A percentile compares a stretch with the other conserved stretches of the same genome.
Evolutionary conservation across 2,113 vertebrate genomes (phyloP).

Genomic region (Siniperca knerii): DNA sequence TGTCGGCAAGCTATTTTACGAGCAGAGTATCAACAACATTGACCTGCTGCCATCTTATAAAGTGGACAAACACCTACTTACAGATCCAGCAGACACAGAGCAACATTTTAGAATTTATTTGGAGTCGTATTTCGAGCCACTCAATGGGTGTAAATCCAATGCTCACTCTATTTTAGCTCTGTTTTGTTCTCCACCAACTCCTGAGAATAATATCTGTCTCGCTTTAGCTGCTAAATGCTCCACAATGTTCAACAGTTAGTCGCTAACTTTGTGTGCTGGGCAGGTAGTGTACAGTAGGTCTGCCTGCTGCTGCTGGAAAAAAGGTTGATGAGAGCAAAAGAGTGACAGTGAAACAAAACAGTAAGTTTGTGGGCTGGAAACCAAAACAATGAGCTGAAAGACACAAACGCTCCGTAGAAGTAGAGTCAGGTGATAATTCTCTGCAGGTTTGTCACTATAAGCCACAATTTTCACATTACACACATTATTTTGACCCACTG

Average conservation of each 20-base stretch:
- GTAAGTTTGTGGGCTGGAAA: not conserved
- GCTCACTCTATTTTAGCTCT: not conserved
- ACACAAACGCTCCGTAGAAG: not conserved
- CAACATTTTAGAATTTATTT: not conserved
- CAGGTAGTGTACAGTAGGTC: not conserved
- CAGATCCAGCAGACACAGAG: not conserved
- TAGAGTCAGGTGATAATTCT: no score
- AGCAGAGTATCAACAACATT: not conserved
- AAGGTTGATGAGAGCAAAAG: not conserved
- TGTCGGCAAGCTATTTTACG: not conserved
- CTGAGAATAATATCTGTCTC: no score
- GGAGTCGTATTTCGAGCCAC: not conserved
- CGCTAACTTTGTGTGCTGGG: not conserved
- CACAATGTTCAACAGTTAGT: not conserved
- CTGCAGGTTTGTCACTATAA: no score
- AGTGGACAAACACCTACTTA: not conserved
- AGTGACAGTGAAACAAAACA: not conserved
- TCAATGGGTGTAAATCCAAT: not conserved
- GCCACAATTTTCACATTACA: no score
- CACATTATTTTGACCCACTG: not conserved
- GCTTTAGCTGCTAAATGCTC: not conserved
- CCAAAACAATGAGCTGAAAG: not conserved
- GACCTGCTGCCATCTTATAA: not conserved
- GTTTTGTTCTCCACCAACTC: conserved; percentile 6
- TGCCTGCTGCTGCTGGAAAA: not conserved